Evolutionary conservation across 2,797 vertebrate species (phyloP), one percentile per base, ranked within the genome.

Genomic region (Scarus forsteni): DNA sequence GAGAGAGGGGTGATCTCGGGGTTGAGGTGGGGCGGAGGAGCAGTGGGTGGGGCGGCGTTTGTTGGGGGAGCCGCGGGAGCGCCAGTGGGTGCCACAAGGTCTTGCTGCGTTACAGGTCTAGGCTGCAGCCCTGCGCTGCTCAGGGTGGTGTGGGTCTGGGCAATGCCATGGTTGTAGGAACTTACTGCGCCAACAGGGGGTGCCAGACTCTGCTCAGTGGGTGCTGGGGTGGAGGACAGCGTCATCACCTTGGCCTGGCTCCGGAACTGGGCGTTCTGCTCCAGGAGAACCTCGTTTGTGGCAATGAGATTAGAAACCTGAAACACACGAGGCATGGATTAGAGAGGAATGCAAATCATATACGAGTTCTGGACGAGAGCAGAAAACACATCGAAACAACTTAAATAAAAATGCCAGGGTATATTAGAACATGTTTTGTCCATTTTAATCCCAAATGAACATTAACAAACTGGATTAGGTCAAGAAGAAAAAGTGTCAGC

Each of bases 251-350:
- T 99, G 86, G 97, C 92, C 84, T 99, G 98, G 90, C 92, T 97
- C 3, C 98, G 96, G 88, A 98, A 98, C 80, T 98, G 98, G 9
- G 98, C 97, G 19, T 99, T 99, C 85, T 99, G 98, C 70, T 99
- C 98, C 92, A 99, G 92, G n/a, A 99, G 94, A 60, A 99, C 97
- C 88, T 99, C 98, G 11, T 99, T 99, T 78, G 98, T 99, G 72
- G 98, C 97, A 66, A 98, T 83, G 18, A 99, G 93, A 88, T 98
- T 98, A 84, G 94, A 97, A 39, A 99, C 97, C 94, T 99, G 93
- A 62, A 45, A 63, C 1, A 80, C 14, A 75, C 1, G 5, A 60
- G 8, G 60, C 8, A 53, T 0, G 6, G 35, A 54, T 82, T 65
- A 77, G 51, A 45, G 35, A 51, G 38, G 13, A 42, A 46, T 40